Conservation (phyloP, 2,113 vertebrate species). For the Donacobius atricapilla region DNA sequence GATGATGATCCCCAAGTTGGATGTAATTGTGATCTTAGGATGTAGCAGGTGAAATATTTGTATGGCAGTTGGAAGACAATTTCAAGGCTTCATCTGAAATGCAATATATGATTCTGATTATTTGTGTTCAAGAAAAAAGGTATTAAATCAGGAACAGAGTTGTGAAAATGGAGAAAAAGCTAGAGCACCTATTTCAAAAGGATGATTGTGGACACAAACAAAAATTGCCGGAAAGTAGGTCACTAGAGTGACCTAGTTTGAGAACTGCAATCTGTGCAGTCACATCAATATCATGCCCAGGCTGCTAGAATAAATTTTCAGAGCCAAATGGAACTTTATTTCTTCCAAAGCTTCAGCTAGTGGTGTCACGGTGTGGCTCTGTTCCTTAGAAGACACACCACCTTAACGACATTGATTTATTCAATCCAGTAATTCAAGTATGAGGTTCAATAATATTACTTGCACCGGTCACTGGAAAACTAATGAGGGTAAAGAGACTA, state of each 20-base stretch:
- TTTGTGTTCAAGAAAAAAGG: not conserved
- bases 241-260: not conserved
- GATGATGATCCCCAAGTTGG: not conserved
- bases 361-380: not conserved
- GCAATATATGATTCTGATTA: not conserved
- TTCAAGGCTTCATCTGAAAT: not conserved
- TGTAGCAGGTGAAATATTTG: not conserved
- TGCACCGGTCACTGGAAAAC: not conserved
- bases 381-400: not conserved
- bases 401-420: not conserved
- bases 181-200: not conserved
- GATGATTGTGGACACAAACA: not conserved
- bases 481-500: not conserved
- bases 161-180: not conserved
- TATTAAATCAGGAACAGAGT: not conserved
- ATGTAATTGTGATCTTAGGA: not conserved
- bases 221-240: not conserved
- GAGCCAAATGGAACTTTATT: not conserved
- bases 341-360: not conserved
- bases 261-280: not conserved
- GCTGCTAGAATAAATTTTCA: not conserved
- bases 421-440: not conserved
- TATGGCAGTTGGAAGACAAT: not conserved
- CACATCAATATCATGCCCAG: not conserved
- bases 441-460: not conserved